Evolutionary conservation across 2,888 invertebrate genomes (phyloP), one percentile per base, ranked within the genome.

Genomic region (Thysanoteuthis rhombus): DNA sequence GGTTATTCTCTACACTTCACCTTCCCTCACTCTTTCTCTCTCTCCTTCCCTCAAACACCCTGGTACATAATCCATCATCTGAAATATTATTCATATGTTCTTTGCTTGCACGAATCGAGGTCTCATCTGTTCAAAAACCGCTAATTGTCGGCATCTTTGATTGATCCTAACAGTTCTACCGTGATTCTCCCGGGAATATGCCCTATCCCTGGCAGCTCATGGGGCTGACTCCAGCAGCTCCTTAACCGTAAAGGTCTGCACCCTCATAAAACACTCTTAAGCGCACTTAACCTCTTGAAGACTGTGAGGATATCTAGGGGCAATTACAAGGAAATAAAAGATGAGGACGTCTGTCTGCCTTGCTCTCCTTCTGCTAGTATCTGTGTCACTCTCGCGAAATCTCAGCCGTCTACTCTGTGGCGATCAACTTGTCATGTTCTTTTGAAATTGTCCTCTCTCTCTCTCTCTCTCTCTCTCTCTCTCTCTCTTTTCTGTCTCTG

Each of bases 211-310:
- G n/a, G n/a, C n/a, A n/a, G n/a, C 75, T 36, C n/a, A 75, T 12
- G 75, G 75, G 16, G n/a, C 75, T 36, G 75, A 36, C 75, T 75
- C 75, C n/a, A 75, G 3, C 75, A 75, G 75, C 75, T 75, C 75
- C 75, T 75, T 75, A 75, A 75, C 75, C 75, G n/a, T 75, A 75
- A 75, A 75, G 75, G 75, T 75, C 75, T 75, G n/a, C n/a, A 75
- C 75, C 75, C 75, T 75, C 75, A 75, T 75, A 75, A 75, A 75
- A 75, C 75, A 75, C 75, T 75, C 75, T 75, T 75, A 36, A 75
- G 75, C n/a, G n/a, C 75, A 75, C 75, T 75, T 75, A 75, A 75
- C 75, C 75, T 75, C 75, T 75, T 75, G n/a, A 75, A 75, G 75
- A 75, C 75, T n/a, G 36, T n/a, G 75, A 75, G 75, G 75, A 75